A percentile compares a stretch with the other conserved stretches of the same genome.
These are phyloP conservation scores for Gymnosoma rotundatum DNA, from an alignment of 2,888 invertebrate genomes.

Conservation along the genomic window DNA sequence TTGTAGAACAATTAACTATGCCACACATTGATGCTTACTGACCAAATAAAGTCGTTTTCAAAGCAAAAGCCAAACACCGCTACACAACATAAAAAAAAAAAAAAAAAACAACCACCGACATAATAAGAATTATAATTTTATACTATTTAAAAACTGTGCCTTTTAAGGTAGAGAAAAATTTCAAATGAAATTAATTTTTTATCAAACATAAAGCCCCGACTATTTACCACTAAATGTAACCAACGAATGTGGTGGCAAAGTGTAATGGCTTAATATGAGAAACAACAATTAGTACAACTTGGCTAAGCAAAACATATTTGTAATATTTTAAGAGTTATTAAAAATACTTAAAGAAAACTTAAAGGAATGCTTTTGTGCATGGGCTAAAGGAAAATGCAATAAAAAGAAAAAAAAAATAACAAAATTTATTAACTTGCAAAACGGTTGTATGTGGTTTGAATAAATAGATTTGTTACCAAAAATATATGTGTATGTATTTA, in stretches of 20 bases:
- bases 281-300: conserved; percentile 67
- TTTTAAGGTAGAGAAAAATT: conserved; percentile 58
- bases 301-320: conserved; percentile 63
- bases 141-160: conserved; percentile 57
- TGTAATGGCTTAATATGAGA: conserved; percentile 69
- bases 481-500: conserved; percentile 1
- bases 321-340: conserved; percentile 59
- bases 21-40: conserved; percentile 52
- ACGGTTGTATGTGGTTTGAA: conserved; percentile 2
- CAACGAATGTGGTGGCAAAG: conserved; percentile 44
- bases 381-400: conserved; percentile 41
- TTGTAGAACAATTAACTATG: conserved; percentile 67
- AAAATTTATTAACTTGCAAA: conserved; percentile 40
- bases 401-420: neutral
- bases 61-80: conserved; percentile 51
- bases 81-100: too few relatives aligned
- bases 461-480: conserved; percentile 32
- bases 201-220: conserved; percentile 66
- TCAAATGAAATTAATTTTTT: conserved; percentile 48
- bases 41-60: conserved; percentile 54
- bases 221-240: neutral
- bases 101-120: conserved; percentile 20
- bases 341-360: conserved; percentile 48
- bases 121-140: conserved; percentile 61
- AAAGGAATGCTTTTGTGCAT: conserved; percentile 39